Evolutionary conservation across 1,140 invertebrate species (phyloP).

Genomic region (Mycetomoellerius zeteki): DNA sequence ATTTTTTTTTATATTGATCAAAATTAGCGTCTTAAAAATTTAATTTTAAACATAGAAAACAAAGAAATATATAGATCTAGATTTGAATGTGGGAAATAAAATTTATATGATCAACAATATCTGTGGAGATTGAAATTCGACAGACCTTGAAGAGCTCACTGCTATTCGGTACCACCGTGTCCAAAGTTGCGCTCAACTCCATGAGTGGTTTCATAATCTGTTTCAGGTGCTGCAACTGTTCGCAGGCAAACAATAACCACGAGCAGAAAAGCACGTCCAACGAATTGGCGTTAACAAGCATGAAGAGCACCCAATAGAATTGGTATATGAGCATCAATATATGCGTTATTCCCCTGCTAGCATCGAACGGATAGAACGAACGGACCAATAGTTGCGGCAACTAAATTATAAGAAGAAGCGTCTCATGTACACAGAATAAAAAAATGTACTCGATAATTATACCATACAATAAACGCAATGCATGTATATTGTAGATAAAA

Average conservation of each 20-base stretch:
- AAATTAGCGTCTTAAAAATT: neutral
- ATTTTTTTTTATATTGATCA: neutral
- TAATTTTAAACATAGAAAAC: neutral
- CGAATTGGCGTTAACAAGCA: conserved; percentile 91
- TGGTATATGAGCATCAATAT: conserved; percentile 90
- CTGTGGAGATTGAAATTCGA: neutral
- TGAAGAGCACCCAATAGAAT: conserved; percentile 92
- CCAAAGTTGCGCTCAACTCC: conserved; percentile 93
- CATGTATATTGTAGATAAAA: neutral
- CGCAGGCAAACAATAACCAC: conserved; percentile 94
- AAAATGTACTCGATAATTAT: neutral
- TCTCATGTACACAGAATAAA: neutral
- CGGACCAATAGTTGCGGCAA: conserved; percentile 91
- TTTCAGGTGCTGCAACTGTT: conserved; percentile 94
- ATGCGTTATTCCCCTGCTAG: conserved; percentile 90
- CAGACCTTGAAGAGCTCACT: conserved; percentile 90
- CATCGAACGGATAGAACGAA: conserved; percentile 92
- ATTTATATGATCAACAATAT: neutral
- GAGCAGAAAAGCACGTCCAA: conserved; percentile 93
- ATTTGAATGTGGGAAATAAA: neutral
- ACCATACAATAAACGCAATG: neutral
- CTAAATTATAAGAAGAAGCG: conserved; percentile 66
- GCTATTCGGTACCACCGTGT: conserved; percentile 93
- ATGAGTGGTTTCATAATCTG: conserved; percentile 94
- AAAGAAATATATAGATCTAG: neutral